A percentile compares a stretch with the other conserved stretches of the same genome.
phyloP scores from a whole-genome alignment of 2,797 vertebrate genomes.

The Halcyon chelicuti region DNA sequence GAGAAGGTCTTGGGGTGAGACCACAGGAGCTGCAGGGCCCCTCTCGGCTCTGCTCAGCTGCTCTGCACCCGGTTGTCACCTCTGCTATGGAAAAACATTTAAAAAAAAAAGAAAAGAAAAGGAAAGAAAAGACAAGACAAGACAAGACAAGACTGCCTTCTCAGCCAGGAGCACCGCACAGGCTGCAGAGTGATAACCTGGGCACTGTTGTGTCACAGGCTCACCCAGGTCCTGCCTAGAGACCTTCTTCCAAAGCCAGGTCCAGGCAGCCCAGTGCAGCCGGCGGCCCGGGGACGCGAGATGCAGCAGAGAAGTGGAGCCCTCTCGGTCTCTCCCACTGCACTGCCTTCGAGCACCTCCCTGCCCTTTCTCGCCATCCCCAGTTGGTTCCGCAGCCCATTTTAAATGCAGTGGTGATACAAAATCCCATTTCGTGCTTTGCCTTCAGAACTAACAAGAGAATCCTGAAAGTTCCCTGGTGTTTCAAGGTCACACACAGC shows the following conservation, averaged over 20 bases:
- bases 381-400: too few relatives aligned
- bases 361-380: background rate
- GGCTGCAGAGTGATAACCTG: fast-evolving
- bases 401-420: fast-evolving
- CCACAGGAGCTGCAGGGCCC: background rate
- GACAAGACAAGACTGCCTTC: too few relatives aligned
- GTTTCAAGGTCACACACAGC: background rate
- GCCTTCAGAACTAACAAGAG: background rate
- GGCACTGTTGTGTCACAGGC: fast-evolving
- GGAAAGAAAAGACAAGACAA: too few relatives aligned
- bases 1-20: background rate
- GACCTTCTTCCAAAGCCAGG: background rate
- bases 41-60: background rate
- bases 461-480: fast-evolving
- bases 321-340: background rate
- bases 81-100: background rate
- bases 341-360: background rate
- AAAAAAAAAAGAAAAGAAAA: too few relatives aligned
- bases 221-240: background rate
- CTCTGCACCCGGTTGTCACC: fast-evolving
- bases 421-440: background rate
- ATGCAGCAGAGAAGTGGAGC: background rate
- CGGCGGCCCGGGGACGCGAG: background rate
- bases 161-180: background rate
- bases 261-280: background rate